Conservation (phyloP, 2,113 vertebrate species). For the Otus sunia region DNA sequence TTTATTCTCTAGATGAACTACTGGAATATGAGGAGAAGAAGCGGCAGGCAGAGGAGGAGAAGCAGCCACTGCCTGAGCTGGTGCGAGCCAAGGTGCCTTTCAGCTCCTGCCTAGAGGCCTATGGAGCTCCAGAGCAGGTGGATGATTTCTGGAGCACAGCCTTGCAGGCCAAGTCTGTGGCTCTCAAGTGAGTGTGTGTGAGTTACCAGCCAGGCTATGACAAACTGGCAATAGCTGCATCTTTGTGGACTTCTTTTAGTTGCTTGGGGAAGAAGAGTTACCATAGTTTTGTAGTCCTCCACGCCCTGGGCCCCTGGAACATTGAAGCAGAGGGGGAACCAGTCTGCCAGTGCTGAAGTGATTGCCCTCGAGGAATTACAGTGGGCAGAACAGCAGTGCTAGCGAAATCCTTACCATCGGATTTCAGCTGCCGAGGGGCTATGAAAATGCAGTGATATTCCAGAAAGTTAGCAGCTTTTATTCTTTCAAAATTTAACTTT, state of each 20-base stretch:
- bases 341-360: background rate
- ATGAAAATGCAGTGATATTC: background rate
- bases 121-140: conserved; percentile 92
- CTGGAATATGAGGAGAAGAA: conserved; percentile 91
- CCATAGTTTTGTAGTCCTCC: background rate
- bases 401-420: background rate
- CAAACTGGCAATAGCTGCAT: background rate
- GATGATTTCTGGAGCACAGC: conserved; percentile 99
- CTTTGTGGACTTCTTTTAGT: background rate
- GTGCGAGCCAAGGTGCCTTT: conserved; percentile 96
- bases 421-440: background rate
- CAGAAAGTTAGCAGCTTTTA: background rate
- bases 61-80: conserved; percentile 78
- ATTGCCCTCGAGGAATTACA: background rate
- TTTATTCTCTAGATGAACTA: conserved; percentile 84
- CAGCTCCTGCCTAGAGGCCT: conserved; percentile 91
- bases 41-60: conserved; percentile 88
- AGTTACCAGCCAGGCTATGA: background rate
- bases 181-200: conserved; percentile 87
- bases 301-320: background rate
- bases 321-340: background rate
- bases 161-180: conserved; percentile 93
- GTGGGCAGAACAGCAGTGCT: background rate
- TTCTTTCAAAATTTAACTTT: background rate
- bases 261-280: background rate